These are phyloP conservation scores for Lepilemur septentrionalis DNA, from an alignment of 2,797 vertebrate species.

Conservation along the genomic window DNA sequence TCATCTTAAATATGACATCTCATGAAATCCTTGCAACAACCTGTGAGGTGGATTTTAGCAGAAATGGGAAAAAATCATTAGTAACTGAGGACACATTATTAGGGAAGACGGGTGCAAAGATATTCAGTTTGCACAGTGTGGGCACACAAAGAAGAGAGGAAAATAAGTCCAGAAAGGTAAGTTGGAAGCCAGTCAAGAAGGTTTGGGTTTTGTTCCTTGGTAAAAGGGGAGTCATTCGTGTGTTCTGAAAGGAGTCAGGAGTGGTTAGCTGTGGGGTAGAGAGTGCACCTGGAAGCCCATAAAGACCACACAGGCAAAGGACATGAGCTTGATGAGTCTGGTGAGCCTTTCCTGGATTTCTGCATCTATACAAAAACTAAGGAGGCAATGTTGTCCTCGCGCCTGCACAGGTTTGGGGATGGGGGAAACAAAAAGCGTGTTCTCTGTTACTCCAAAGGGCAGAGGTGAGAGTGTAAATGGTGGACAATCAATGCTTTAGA, in stretches of 20 bases:
- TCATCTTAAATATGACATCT: background rate
- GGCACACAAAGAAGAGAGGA: background rate
- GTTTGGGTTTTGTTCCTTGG: background rate
- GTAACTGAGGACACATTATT: background rate
- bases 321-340: background rate
- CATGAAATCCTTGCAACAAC: background rate
- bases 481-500: background rate
- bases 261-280: background rate
- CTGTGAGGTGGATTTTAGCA: background rate
- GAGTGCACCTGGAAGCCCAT: background rate
- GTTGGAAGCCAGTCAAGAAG: background rate
- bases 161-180: background rate
- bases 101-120: background rate
- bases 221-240: background rate
- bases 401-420: background rate
- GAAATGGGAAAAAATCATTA: background rate
- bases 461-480: background rate
- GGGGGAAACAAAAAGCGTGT: background rate
- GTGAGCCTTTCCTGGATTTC: background rate
- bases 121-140: background rate
- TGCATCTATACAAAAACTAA: background rate
- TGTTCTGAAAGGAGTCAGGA: background rate
- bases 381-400: background rate
- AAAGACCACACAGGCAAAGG: background rate
- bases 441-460: background rate